Percentiles rank a stretch among this genome's conserved stretches.
These are phyloP conservation scores for Notodromas monacha DNA, from an alignment of 2,888 invertebrate species.

Conservation along the genomic window DNA sequence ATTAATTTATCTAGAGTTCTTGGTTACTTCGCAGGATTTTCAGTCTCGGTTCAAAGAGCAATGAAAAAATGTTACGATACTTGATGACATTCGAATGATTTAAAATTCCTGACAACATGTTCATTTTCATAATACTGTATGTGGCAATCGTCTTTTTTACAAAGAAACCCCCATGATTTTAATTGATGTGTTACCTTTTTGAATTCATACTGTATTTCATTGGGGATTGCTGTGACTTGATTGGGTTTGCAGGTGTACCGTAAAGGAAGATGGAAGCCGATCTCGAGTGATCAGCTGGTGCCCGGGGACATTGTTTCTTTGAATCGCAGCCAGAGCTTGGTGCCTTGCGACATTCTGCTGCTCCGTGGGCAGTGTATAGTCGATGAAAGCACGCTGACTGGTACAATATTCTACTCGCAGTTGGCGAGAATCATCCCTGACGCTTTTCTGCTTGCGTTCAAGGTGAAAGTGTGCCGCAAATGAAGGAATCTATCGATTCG, in stretches of 20 bases:
- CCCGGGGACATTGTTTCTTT: conserved; percentile 92
- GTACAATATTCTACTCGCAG: conserved; percentile 16
- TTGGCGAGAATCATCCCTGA: not conserved
- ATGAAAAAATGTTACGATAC: too few relatives aligned
- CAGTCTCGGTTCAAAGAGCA: too few relatives aligned
- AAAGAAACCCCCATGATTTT: not conserved
- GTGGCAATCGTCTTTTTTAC: too few relatives aligned
- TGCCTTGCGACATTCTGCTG: conserved; percentile 82
- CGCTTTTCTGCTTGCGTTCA: conserved; percentile 7
- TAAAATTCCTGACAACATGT: too few relatives aligned
- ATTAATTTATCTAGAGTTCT: too few relatives aligned
- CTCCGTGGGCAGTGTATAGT: conserved; percentile 85
- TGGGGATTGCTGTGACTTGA: conserved; percentile 4
- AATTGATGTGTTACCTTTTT: not conserved
- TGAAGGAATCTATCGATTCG: conserved; percentile 80
- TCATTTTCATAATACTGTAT: too few relatives aligned
- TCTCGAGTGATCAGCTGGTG: conserved; percentile 52
- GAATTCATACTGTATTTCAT: not conserved
- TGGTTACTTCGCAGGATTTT: too few relatives aligned
- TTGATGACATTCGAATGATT: too few relatives aligned
- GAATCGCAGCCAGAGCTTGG: conserved; percentile 38
- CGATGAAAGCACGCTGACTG: conserved; percentile 96
- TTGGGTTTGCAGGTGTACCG: conserved; percentile 34
- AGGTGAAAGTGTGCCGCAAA: conserved; percentile 88
- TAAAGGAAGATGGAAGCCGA: conserved; percentile 54